Percentiles rank a stretch among this genome's conserved stretches.
Conservation (phyloP, 1,140 invertebrate species). For the Phthorimaea operculella region DNA sequence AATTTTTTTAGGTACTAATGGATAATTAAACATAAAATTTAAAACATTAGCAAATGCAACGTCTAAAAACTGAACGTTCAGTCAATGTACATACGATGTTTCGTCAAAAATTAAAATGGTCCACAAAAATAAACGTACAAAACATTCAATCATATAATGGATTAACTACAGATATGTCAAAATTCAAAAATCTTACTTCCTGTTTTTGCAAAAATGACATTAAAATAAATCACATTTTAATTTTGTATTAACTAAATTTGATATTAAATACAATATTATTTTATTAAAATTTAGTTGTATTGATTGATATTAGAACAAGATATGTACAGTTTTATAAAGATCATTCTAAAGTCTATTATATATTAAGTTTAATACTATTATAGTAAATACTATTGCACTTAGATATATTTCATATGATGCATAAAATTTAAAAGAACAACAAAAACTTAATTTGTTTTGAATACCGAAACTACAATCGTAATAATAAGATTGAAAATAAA, state of each 20-base stretch:
- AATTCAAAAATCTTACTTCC: too few species aligned
- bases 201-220: neutral
- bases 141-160: too few species aligned
- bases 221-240: neutral
- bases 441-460: conserved; percentile 16
- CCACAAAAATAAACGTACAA: too few species aligned
- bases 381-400: conserved; percentile 37
- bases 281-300: neutral
- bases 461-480: neutral
- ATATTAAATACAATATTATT: too few species aligned
- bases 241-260: neutral
- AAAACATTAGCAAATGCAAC: too few species aligned
- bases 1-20: too few species aligned
- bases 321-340: conserved; percentile 24
- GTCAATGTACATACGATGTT: too few species aligned
- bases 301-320: conserved; percentile 10
- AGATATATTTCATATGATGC: neutral
- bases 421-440: conserved; percentile 3
- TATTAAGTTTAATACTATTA: conserved; percentile 38
- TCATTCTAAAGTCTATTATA: conserved; percentile 20
- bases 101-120: too few species aligned
- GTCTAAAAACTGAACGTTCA: too few species aligned
- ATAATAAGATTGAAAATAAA: too few species aligned
- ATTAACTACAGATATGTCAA: too few species aligned
- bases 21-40: too few species aligned